A percentile compares a stretch with the other conserved stretches of the same genome.
Evolutionary conservation across 2,113 vertebrate genomes (phyloP).

Genomic region (Sorex araneus): DNA sequence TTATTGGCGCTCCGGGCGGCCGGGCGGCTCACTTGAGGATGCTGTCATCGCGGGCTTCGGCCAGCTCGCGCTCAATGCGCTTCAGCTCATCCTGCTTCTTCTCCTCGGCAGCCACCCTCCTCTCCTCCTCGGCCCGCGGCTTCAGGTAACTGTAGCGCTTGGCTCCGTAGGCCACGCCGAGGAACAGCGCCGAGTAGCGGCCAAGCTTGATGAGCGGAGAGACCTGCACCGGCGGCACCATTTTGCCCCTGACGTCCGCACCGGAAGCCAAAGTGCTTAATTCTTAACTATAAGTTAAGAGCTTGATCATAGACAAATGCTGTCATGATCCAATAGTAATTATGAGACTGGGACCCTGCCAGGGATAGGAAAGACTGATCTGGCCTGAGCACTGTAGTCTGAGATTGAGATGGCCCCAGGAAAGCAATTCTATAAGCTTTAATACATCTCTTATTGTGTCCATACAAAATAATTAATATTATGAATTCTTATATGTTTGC

Average conservation of each 20-base stretch:
- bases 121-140: slow-evolving; percentile 94
- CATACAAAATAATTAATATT: too few species aligned
- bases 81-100: slow-evolving; percentile 93
- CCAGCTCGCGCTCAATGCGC: slow-evolving; percentile 91
- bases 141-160: slow-evolving; percentile 95
- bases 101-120: slow-evolving; percentile 92
- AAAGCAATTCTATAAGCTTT: too few species aligned
- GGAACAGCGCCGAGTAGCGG: slow-evolving; percentile 94
- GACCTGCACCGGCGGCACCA: slow-evolving; percentile 93
- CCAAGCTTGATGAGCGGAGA: slow-evolving; percentile 95
- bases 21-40: slow-evolving; percentile 89
- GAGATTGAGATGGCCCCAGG: too few species aligned
- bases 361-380: too few species aligned
- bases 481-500: too few species aligned
- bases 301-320: too few species aligned
- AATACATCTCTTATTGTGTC: too few species aligned
- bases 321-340: too few species aligned
- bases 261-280: too few species aligned
- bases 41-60: slow-evolving; percentile 93
- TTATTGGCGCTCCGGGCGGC: slow-evolving; percentile 46
- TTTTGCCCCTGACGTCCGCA: slow-evolving; percentile 81
- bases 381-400: too few species aligned
- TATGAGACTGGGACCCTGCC: too few species aligned
- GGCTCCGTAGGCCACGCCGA: slow-evolving; percentile 94
- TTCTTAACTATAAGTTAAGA: too few species aligned